These are phyloP conservation scores for Hofmannophila pseudospretella DNA, from an alignment of 2,888 invertebrate genomes.

Conservation along the genomic window DNA sequence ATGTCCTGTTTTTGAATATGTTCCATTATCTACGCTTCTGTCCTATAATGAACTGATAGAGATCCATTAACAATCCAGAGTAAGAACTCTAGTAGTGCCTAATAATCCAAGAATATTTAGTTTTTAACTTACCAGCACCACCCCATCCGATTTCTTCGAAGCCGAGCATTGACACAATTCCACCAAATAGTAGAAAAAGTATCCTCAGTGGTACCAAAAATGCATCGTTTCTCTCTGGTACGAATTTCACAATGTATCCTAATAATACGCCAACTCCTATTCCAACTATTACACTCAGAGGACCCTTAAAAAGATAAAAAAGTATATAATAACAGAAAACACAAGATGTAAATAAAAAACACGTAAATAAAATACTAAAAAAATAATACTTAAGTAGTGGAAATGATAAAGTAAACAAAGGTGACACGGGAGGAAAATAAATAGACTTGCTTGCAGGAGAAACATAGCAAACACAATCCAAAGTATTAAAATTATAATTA, in stretches of 20 bases:
- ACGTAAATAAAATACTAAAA: no score
- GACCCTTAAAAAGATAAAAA: constrained; percentile 62
- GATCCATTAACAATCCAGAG: no score
- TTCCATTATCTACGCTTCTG: no score
- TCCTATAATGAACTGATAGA: no score
- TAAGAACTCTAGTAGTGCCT: no score
- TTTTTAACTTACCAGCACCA: constrained; percentile 45
- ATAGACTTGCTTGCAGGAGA: no score
- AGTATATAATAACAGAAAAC: neutral
- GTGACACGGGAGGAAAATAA: neutral
- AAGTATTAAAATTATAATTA: no score
- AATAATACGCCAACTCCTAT: constrained; percentile 84
- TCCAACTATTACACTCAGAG: constrained; percentile 84
- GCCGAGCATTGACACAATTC: constrained; percentile 87
- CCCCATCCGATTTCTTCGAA: constrained; percentile 82
- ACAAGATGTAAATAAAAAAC: neutral
- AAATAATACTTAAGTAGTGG: neutral
- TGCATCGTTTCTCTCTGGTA: constrained; percentile 86
- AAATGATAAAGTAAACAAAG: neutral
- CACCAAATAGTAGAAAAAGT: constrained; percentile 84
- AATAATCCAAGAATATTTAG: no score
- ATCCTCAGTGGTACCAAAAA: constrained; percentile 84
- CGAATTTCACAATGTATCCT: constrained; percentile 84
- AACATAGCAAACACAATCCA: no score
- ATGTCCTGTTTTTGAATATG: no score